Base-by-base conservation (phyloP, 1,140 invertebrate genomes). In the Physella acuta region DNA sequence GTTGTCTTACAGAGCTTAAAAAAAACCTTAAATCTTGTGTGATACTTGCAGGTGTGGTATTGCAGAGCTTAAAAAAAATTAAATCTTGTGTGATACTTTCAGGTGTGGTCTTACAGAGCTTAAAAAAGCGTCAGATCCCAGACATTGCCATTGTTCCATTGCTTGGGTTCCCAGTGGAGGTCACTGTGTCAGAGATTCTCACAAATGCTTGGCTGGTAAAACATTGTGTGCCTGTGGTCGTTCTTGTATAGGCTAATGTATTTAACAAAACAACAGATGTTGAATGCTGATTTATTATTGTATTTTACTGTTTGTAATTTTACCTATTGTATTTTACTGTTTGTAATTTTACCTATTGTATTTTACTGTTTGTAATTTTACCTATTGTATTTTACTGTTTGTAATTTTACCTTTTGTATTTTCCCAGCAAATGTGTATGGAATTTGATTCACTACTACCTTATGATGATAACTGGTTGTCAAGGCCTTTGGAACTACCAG, bases 381-480 rank as follows among this genome's bases (percentile, higher is more conserved):
- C 26, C 8, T 56, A 28, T 8, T 56, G 53, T 26, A 30, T 60
- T 33, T 11, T 60, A n/a, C n/a, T n/a, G n/a, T n/a, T n/a, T n/a
- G n/a, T n/a, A n/a, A n/a, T n/a, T n/a, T 60, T 60, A 11, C 31
- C 14, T 14, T 60, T 14, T 16, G 8, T 14, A 30, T 60, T 64
- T 4, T 36, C 34, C 51, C 75, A 82, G 80, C 78, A 79, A 81
- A 81, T 87, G 86, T 91, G 91, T 81, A 82, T 89, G 70, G 88
- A 90, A 71, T 79, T 87, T 39, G 84, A 88, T 33, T 77, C 84
- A 74, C 68, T 92, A 20, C 73, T 90, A 30, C 80, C 87, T 0
- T 75, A 90, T 28, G 76, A 86, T 65, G 90, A 90, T 80, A 91
- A 89, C 75, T 72, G 70, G 36, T 63, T 84, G 26, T 91, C 92